Conservation (phyloP, 2,888 invertebrate genomes). For the Scaptomyza polygonia region DNA sequence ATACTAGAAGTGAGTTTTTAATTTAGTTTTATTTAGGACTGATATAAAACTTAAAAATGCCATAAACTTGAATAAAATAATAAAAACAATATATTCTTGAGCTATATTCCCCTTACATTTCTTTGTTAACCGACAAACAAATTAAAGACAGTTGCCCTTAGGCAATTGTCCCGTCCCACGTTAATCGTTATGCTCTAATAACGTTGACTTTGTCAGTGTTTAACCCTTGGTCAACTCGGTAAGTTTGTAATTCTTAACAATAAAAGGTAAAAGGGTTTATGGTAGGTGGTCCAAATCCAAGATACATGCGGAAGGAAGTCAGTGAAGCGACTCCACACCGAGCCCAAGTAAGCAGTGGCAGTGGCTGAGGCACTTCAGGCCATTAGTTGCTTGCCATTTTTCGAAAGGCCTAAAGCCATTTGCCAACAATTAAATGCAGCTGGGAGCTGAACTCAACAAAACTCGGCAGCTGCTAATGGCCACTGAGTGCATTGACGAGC, state of each 20-base stretch:
- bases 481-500: slow-evolving; percentile 25
- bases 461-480: slow-evolving; percentile 23
- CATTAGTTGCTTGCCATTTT: slow-evolving; percentile 2
- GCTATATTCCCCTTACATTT: too few species aligned
- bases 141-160: background rate
- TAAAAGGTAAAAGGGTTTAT: background rate
- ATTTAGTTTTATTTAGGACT: too few species aligned
- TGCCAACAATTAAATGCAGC: slow-evolving; percentile 11
- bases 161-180: background rate
- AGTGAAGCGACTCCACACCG: slow-evolving; percentile 25
- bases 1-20: too few species aligned
- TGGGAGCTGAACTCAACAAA: slow-evolving; percentile 10
- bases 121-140: background rate
- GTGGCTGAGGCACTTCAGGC: slow-evolving; percentile 18
- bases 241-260: too few species aligned
- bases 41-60: too few species aligned
- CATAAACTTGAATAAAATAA: background rate
- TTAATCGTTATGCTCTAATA: slow-evolving; percentile 63
- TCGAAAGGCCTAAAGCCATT: slow-evolving; percentile 6
- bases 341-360: too few species aligned
- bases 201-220: slow-evolving; percentile 13
- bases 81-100: background rate
- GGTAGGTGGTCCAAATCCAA: slow-evolving; percentile 21
- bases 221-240: slow-evolving; percentile 1
- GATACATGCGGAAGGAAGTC: slow-evolving; percentile 7